Percentiles rank a stretch among this genome's conserved stretches.
phyloP scores from a whole-genome alignment of 2,888 invertebrate species.

The Elgonia sp. region DNA sequence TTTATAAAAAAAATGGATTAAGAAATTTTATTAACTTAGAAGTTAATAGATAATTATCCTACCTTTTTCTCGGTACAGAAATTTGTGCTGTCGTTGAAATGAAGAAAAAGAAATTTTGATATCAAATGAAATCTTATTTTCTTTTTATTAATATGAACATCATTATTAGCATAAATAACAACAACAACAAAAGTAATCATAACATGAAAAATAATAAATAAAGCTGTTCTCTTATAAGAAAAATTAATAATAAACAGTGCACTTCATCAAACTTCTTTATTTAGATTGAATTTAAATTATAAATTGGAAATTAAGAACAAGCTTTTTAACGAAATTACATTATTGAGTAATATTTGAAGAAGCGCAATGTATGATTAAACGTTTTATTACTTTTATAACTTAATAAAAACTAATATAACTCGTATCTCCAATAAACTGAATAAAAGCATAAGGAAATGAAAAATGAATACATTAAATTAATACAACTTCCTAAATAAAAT shows the following conservation, averaged over 20 bases:
- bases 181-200: background rate
- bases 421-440: background rate
- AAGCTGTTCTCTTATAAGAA: background rate
- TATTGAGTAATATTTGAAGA: slow-evolving; percentile 29
- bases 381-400: slow-evolving; percentile 9
- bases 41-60: slow-evolving; percentile 42
- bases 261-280: background rate
- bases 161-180: background rate
- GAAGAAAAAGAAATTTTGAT: slow-evolving; percentile 12
- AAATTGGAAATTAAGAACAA: background rate
- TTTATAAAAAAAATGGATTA: background rate
- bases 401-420: slow-evolving; percentile 15
- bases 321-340: background rate
- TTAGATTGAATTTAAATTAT: background rate
- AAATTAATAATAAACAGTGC: slow-evolving; percentile 4
- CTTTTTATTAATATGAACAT: background rate
- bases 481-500: slow-evolving; percentile 15
- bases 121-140: background rate
- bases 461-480: slow-evolving; percentile 17
- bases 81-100: slow-evolving; percentile 39
- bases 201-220: slow-evolving; percentile 3
- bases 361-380: slow-evolving; percentile 16
- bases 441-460: background rate
- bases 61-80: slow-evolving; percentile 44
- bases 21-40: background rate